phyloP scores from a whole-genome alignment of 2,113 vertebrate genomes.

The Oreamnos americanus region DNA sequence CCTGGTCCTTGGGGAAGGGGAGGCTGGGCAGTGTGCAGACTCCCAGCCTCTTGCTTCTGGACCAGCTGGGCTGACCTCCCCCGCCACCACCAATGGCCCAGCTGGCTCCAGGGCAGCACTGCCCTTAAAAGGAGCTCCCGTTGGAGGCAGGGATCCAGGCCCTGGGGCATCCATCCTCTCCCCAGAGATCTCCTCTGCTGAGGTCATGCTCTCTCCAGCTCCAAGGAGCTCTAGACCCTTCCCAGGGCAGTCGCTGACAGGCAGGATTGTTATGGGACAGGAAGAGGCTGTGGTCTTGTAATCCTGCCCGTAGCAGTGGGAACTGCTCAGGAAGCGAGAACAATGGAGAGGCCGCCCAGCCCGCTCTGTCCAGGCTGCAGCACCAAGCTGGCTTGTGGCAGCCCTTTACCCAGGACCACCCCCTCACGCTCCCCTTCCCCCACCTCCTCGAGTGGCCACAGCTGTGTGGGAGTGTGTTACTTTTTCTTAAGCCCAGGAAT shows the following conservation, averaged over 20 bases:
- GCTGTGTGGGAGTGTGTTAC: fast-evolving
- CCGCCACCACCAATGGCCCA: not conserved
- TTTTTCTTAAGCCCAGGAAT: not conserved
- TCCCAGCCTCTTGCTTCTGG: fast-evolving
- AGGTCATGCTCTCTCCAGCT: not conserved
- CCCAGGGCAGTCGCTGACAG: not conserved
- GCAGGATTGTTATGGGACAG: not conserved
- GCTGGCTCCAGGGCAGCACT: not conserved
- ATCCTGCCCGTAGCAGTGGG: not conserved
- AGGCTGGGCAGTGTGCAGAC: not conserved
- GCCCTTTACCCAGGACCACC: fast-evolving
- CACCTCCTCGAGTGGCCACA: fast-evolving
- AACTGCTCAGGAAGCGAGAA: fast-evolving
- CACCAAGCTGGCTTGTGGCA: fast-evolving
- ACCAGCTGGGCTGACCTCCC: not conserved
- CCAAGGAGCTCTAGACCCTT: not conserved
- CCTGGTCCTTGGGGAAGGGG: not conserved
- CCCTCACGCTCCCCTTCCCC: not conserved
- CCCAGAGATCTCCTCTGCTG: not conserved
- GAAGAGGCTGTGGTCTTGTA: fast-evolving
- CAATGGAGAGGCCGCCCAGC: fast-evolving
- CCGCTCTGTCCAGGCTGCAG: not conserved
- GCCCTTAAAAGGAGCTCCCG: not conserved
- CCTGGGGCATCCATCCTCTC: not conserved
- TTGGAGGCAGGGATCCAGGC: not conserved